Evolutionary conservation across 1,140 invertebrate genomes (phyloP), one percentile per base, ranked within the genome.

Genomic region (Temnothorax curvispinosus): DNA sequence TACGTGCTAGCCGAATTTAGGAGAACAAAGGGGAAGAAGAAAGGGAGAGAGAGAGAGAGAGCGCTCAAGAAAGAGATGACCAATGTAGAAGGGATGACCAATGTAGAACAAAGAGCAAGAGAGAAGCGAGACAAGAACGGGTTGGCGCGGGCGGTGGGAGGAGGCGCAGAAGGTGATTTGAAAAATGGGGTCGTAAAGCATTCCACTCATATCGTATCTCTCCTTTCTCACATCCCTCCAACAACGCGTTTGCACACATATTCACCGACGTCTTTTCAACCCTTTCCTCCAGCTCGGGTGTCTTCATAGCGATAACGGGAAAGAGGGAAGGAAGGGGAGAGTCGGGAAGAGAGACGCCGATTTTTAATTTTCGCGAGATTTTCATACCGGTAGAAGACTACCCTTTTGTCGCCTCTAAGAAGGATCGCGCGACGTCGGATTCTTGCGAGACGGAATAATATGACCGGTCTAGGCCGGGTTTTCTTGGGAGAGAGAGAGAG

Each of bases 151-250:
- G n/a, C n/a, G 84, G 9, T 62, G 71, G 62, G 58, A n/a, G 76
- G 77, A 56, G 85, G 64, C 47, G 82, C 60, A 82, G 76, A 86
- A 91, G 92, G 89, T 92, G 91, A 92, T 92, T 71, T 92, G 92
- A 92, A 93, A 93, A 93, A 92, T 93, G 91, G 85, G 91, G 87
- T 92, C 92, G 92, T 92, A 92, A 92, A 92, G 91, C 89, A 93
- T 93, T 93, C 92, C 90, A 86, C 91, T 92, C 88, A 91, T 92
- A 93, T 92, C 90, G 87, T 88, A 90, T 89, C 91, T 85, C 85
- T 64, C 60, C 50, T 27, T 62, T 75, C 72, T 67, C 71, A 52
- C 84, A 50, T 64, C 62, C 11, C 50, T 15, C 6, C 38, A 8
- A 18, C 32, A 35, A 75, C 69, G 54, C 27, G 27, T 71, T 50